Percentiles rank a stretch among this genome's conserved stretches.
Evolutionary conservation across 2,113 vertebrate genomes (phyloP).

Genomic region (Nothoprocta pentlandii): DNA sequence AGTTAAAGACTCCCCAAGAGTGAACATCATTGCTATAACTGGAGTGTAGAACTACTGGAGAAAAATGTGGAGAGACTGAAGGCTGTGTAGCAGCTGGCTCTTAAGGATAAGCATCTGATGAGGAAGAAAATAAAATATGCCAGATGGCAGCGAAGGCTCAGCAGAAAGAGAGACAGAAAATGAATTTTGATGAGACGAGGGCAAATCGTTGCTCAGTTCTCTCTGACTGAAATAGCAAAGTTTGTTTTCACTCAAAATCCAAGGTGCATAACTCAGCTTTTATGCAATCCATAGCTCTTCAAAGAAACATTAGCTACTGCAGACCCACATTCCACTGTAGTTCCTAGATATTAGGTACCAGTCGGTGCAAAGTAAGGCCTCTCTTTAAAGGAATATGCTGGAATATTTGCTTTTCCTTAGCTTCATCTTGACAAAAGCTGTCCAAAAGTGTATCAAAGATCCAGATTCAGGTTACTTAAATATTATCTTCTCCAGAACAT

Average conservation of each 20-base stretch:
- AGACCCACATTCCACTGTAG: background rate
- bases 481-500: background rate
- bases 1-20: background rate
- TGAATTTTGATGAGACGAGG: slow-evolving; percentile 51
- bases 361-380: background rate
- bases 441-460: background rate
- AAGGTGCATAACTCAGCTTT: slow-evolving; percentile 27
- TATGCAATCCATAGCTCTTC: background rate
- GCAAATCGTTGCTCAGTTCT: slow-evolving; percentile 24
- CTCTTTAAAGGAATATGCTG: background rate
- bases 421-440: background rate
- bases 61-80: background rate
- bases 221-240: slow-evolving; percentile 45
- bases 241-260: slow-evolving; percentile 63
- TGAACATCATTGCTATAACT: background rate
- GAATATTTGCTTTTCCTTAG: background rate
- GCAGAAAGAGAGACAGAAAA: slow-evolving; percentile 48
- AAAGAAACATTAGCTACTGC: slow-evolving; percentile 9
- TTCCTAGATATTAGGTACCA: background rate
- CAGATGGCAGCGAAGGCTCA: slow-evolving; percentile 60
- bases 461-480: background rate
- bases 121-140: slow-evolving; percentile 66
- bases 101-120: slow-evolving; percentile 43
- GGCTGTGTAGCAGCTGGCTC: slow-evolving; percentile 27
- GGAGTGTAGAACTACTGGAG: background rate